Percentiles rank a stretch among this genome's conserved stretches.
These are phyloP conservation scores for Orchesellides sinensis DNA, from an alignment of 2,888 invertebrate species.

Conservation along the genomic window DNA sequence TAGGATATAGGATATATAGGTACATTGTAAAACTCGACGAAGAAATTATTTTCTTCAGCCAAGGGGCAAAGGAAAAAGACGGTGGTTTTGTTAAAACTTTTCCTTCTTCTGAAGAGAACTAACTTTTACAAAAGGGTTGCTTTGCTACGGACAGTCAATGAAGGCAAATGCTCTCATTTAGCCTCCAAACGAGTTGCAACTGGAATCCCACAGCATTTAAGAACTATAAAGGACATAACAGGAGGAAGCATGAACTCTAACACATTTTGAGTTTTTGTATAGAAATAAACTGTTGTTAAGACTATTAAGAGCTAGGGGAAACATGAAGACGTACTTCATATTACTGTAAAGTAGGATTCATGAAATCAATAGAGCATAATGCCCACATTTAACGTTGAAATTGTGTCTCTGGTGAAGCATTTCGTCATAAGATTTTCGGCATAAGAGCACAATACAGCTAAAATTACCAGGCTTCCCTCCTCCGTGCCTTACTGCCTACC, in stretches of 20 bases:
- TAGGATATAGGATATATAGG: no score
- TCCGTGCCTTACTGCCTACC: no score
- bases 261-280: no score
- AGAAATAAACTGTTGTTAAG: slow-evolving; percentile 17
- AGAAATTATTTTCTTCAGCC: no score
- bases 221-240: no score
- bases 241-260: no score
- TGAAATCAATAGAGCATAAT: slow-evolving; percentile 62
- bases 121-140: no score
- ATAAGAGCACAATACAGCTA: slow-evolving; percentile 27
- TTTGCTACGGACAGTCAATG: no score
- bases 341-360: slow-evolving; percentile 11
- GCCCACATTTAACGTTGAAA: slow-evolving; percentile 42
- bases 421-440: slow-evolving; percentile 45
- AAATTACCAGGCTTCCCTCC: slow-evolving; percentile 35
- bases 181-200: neutral
- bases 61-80: no score
- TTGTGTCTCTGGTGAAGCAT: slow-evolving; percentile 48
- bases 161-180: neutral
- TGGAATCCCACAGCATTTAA: neutral
- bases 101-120: no score
- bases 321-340: slow-evolving; percentile 13
- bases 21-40: no score
- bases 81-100: no score
- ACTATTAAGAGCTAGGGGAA: slow-evolving; percentile 25